Percentiles rank a stretch among this genome's conserved stretches.
These are phyloP conservation scores for Eubasilissa splendida DNA, from an alignment of 2,888 invertebrate genomes.

Conservation along the genomic window DNA sequence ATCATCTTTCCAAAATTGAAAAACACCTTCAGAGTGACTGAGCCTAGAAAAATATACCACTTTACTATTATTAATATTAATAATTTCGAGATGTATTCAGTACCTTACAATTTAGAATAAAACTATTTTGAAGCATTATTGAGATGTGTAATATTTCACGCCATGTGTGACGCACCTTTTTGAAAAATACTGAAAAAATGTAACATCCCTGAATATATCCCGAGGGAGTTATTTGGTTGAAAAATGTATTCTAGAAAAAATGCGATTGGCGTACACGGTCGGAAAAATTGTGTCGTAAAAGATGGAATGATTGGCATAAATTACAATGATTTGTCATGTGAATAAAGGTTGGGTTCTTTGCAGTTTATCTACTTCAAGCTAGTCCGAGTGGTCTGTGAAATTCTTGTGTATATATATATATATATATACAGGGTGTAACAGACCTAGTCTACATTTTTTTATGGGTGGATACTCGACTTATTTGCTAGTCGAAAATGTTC, in stretches of 20 bases:
- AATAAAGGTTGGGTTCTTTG: constrained; percentile 21
- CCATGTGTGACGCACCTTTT: constrained; percentile 44
- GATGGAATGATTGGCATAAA: constrained; percentile 42
- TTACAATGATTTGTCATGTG: constrained; percentile 41
- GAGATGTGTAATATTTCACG: constrained; percentile 35
- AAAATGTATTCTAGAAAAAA: constrained; percentile 51
- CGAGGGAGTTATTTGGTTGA: constrained; percentile 49
- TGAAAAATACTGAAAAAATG: constrained; percentile 43
- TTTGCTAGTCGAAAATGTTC: too few species aligned
- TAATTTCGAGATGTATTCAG: too few species aligned
- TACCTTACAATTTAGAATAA: too few species aligned
- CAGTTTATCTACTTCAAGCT: background rate
- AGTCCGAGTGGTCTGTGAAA: background rate
- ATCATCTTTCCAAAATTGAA: too few species aligned
- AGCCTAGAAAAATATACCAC: too few species aligned
- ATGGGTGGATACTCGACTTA: too few species aligned
- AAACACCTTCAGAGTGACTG: too few species aligned
- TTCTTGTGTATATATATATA: background rate
- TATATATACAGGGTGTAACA: too few species aligned
- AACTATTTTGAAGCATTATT: constrained; percentile 25
- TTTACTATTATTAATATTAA: too few species aligned
- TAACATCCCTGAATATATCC: constrained; percentile 43
- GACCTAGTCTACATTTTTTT: too few species aligned
- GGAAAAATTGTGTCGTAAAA: constrained; percentile 47
- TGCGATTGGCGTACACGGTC: constrained; percentile 41